Conservation (phyloP, 2,888 invertebrate species). For the Aelia acuminata region DNA sequence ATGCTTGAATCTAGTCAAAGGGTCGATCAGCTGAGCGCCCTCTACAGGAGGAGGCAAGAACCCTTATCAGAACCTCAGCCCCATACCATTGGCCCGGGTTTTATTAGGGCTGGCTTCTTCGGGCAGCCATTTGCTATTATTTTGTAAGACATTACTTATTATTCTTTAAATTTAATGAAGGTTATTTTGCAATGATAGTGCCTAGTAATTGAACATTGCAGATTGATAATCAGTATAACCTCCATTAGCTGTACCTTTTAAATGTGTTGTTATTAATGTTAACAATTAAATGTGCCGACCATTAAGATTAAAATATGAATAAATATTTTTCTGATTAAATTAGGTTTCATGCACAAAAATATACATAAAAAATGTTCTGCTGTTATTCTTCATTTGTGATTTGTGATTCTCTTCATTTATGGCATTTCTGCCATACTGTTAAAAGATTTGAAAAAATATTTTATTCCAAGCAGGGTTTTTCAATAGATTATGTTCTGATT, state of each 20-base stretch:
- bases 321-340: too few relatives aligned
- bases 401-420: too few relatives aligned
- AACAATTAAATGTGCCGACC: neutral
- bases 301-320: too few relatives aligned
- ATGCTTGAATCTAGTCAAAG: conserved; percentile 95
- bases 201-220: neutral
- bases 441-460: too few relatives aligned
- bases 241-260: neutral
- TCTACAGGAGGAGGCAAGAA: conserved; percentile 80
- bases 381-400: too few relatives aligned
- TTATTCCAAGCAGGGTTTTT: too few relatives aligned
- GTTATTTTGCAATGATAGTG: neutral
- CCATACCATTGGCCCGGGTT: conserved; percentile 80
- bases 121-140: conserved; percentile 81
- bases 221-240: neutral
- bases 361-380: too few relatives aligned
- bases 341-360: too few relatives aligned
- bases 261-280: neutral
- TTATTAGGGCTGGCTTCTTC: conserved; percentile 77
- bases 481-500: too few relatives aligned
- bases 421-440: too few relatives aligned
- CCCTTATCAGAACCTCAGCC: conserved; percentile 81
- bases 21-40: conserved; percentile 89
- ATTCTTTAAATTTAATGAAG: neutral
- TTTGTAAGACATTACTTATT: conserved; percentile 71